Evolutionary conservation across 2,888 invertebrate species (phyloP), one percentile per base, ranked within the genome.

Genomic region (Allolobophora icterica): DNA sequence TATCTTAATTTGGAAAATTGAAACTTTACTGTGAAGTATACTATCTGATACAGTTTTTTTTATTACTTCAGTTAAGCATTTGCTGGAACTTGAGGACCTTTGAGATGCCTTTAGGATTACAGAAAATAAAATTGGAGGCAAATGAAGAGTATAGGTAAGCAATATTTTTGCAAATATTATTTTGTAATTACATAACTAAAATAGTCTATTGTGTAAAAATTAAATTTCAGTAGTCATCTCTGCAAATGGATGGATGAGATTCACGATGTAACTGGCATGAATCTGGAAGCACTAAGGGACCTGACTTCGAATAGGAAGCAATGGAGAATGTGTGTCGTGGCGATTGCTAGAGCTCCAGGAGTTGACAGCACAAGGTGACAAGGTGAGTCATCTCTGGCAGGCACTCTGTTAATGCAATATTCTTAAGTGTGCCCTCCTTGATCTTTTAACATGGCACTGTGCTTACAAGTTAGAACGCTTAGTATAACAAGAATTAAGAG

Each of bases 41-140:
- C 45, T 45, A 13, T 45, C 5, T 45, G 45, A 45, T 45, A 45
- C 8, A n/a, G n/a, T 52, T 19, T 52, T 8, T n/a, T 71, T 71
- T 71, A 8, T 71, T 71, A 71, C n/a, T 71, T 71, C n/a, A 71
- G 71, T 71, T n/a, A 71, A 71, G 71, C 71, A 71, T 71, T n/a
- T 71, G 71, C n/a, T 71, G 71, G 71, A 71, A 71, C n/a, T 6
- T 8, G n/a, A n/a, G 71, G n/a, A 71, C 71, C n/a, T 71, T n/a
- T 30, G 71, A 71, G 71, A 71, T 71, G 71, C 71, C 71, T n/a
- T 71, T 71, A 71, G n/a, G 71, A 71, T n/a, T 11, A n/a, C 71
- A 71, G 71, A 71, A 71, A 71, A 71, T 71, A 71, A 71, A 71
- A 71, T n/a, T n/a, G n/a, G 71, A 71, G 71, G 19, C 71, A 71